Evolutionary conservation across 2,113 vertebrate species (phyloP), one percentile per base, ranked within the genome.

Genomic region (Tetraodon nigroviridis): DNA sequence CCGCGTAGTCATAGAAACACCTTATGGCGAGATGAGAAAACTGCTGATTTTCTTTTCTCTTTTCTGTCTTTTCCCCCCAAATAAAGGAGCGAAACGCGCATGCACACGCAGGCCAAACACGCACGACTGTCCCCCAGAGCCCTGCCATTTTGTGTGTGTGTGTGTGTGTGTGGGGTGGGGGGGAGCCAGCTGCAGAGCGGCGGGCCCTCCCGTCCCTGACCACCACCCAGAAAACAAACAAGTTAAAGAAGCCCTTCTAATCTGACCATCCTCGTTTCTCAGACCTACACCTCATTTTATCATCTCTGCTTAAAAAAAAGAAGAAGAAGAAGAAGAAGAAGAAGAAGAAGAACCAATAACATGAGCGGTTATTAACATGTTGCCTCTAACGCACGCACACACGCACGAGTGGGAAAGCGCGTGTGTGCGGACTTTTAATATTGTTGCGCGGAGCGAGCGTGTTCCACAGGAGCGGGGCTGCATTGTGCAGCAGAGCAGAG

Each of bases 1-100:
- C 86, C 90, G 92, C 92, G 93, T 95, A 92, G 93, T 90, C 94
- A 95, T 94, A 94, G 93, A 94, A 94, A 96, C 93, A 93, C 93
- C 93, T 93, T 91, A 88, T 91, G 90, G 85, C 89, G 87, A 72
- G 81, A 86, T 75, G 69, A 83, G 80, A 79, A 90, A 89, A 87
- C 86, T 86, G 90, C 90, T 82, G 82, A 85, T 88, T 87, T 84
- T 81, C 81, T 81, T 24, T 42, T 57, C 55, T 84, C n/a, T 46
- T 46, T n/a, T 4, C 8, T 27, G 2, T 6, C 7, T 27, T 27
- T 6, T 51, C 17, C 27, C 16, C n/a, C 16, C 11, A 24, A 16
- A n/a, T 12, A 40, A 54, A 54, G n/a, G 52, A 54, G 52, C n/a
- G 18, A n/a, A 54, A 8, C 51, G 16, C 64, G 63, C 44, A 56